These are phyloP conservation scores for Aptenodytes forsteri DNA, from an alignment of 2,113 vertebrate genomes.

Conservation along the genomic window DNA sequence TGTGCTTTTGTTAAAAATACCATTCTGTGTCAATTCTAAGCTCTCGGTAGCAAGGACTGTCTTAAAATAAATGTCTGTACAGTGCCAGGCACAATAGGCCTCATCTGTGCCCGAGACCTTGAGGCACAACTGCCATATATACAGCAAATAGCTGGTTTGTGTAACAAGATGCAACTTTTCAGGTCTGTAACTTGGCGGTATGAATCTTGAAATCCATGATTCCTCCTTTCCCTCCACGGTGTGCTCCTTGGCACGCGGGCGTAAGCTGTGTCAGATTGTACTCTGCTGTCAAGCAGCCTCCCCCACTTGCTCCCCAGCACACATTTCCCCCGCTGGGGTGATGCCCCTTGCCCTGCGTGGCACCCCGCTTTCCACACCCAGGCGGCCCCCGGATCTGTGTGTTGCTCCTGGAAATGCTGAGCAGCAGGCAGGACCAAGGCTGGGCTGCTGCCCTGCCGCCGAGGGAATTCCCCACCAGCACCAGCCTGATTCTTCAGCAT, in stretches of 20 bases:
- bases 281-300: not conserved
- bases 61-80: constrained; percentile 44
- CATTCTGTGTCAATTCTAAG: constrained; percentile 47
- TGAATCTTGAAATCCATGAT: not conserved
- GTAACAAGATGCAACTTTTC: not conserved
- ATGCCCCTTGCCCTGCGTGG: not conserved
- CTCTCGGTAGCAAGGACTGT: not conserved
- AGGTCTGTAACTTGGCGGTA: not conserved
- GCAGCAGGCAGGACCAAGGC: not conserved
- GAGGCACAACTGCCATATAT: not conserved
- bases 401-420: not conserved
- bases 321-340: not conserved
- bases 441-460: not conserved
- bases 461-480: not conserved
- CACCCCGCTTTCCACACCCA: not conserved
- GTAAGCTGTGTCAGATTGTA: not conserved
- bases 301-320: not conserved
- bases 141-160: not conserved
- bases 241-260: not conserved
- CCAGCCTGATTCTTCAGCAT: not conserved
- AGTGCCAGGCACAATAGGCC: constrained; percentile 25
- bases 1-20: constrained; percentile 64
- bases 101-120: not conserved
- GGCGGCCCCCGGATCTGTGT: not conserved
- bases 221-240: not conserved